Evolutionary conservation across 2,888 invertebrate species (phyloP).

Genomic region (Blomia tropicalis): DNA sequence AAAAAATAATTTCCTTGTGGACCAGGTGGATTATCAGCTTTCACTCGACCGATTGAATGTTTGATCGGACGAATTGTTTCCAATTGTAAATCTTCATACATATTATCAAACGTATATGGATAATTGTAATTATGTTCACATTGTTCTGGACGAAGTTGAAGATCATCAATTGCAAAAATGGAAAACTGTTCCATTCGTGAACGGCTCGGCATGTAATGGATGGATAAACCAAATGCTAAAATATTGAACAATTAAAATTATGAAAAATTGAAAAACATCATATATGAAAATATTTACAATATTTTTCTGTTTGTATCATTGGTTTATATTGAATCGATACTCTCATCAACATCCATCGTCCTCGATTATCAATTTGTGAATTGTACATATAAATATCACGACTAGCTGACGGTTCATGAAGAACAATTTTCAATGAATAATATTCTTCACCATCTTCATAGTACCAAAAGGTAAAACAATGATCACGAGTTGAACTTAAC

Average conservation of each 20-base stretch:
- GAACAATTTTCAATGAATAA: neutral
- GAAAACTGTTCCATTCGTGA: conserved; percentile 7
- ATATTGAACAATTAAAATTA: neutral
- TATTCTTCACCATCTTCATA: conserved; percentile 9
- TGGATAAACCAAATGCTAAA: neutral
- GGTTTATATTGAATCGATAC: neutral
- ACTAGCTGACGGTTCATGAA: neutral
- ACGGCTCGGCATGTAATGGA: neutral
- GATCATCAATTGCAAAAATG: conserved; percentile 28
- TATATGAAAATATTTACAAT: neutral
- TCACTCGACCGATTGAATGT: neutral
- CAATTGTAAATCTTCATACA: neutral
- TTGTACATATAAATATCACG: neutral
- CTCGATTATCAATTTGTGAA: neutral
- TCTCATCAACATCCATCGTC: neutral
- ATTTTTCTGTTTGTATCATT: neutral
- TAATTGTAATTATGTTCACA: conserved; percentile 20
- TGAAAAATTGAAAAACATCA: neutral
- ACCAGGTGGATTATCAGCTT: conserved; percentile 1
- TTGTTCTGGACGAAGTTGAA: conserved; percentile 23
- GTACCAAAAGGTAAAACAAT: conserved; percentile 11
- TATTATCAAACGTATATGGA: neutral
- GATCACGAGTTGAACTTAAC: neutral
- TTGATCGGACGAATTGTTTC: neutral
- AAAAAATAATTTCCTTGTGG: neutral